Evolutionary conservation across 2,113 vertebrate species (phyloP).

Genomic region (Cryptotis parvus): DNA sequence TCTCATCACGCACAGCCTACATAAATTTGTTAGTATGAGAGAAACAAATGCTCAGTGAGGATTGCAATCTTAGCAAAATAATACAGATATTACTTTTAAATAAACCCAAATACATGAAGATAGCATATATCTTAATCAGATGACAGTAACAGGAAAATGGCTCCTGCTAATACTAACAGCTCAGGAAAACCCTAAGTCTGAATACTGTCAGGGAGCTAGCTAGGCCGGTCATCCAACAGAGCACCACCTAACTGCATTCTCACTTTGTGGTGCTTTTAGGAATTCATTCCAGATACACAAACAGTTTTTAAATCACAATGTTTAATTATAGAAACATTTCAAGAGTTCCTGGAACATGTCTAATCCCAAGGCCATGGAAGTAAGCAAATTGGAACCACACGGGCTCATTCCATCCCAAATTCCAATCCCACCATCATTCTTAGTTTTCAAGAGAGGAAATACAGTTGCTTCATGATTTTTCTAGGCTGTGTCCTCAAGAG

Average conservation of each 20-base stretch:
- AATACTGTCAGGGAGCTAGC: too few species aligned
- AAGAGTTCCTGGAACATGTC: background rate
- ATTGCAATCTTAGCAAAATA: background rate
- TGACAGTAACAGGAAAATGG: conserved; percentile 27
- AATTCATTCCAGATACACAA: background rate
- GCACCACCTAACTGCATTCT: background rate
- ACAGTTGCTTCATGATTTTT: background rate
- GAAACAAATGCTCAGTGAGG: background rate
- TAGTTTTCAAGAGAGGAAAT: background rate
- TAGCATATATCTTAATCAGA: conserved; percentile 50
- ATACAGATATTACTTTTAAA: conserved; percentile 13
- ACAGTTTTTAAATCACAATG: conserved; percentile 6
- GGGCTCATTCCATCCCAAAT: background rate
- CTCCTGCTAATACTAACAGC: background rate
- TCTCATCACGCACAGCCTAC: background rate
- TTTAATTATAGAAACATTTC: conserved; percentile 29
- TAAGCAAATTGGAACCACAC: background rate
- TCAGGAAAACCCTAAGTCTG: background rate
- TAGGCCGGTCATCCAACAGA: too few species aligned
- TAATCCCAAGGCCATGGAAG: background rate
- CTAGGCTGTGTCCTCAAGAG: background rate
- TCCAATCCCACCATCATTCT: background rate
- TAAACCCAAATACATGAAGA: background rate
- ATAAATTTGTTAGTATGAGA: background rate
- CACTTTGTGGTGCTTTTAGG: background rate